Base-by-base conservation (phyloP, 2,797 vertebrate genomes). In the Eurystomus glaucurus region DNA sequence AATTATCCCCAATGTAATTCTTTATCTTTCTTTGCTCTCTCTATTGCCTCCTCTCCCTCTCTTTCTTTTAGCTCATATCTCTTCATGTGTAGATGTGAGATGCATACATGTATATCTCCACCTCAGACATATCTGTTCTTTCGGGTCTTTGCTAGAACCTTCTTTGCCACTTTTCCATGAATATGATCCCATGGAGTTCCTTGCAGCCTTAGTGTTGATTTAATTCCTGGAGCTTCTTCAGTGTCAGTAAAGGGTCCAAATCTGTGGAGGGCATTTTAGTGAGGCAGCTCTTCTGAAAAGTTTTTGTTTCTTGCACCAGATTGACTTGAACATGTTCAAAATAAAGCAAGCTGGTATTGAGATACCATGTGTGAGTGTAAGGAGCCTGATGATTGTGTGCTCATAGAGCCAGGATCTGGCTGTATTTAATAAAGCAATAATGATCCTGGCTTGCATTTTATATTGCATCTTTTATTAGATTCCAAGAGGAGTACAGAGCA, bases 381-480 rank as follows among this genome's bases (percentile, higher is more conserved):
- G 87, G 57, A 96, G 60, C 60, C 90, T 83, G 72, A 88, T 1
- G 0, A 87, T 28, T 7, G 14, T 10, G 6, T 66, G 22, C 68
- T 60, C 83, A 52, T 37, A 2, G 75, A 94, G 90, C 78, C 92
- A 93, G 70, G 90, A 89, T 94, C 82, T 93, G 94, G 39, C 75
- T 95, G 66, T 92, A 92, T 96, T 96, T 96, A 96, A 96, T 95
- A 94, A 90, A 92, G 86, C 78, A 97, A 54, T 95, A 95, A 95
- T 94, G 88, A 94, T 90, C 52, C 86, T 93, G 94, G 84, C 83
- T 96, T 95, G 88, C 90, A 62, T 93, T 96, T 94, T 91, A 65
- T 96, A 92, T 91, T 95, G 61, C 75, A 65, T 94, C 86, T 91
- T 89, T 96, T 92, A 95, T 89, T 92, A 88, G 92, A 96, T 96